Evolutionary conservation across 2,888 invertebrate genomes (phyloP), one percentile per base, ranked within the genome.

Genomic region (Eupsilia transversa): DNA sequence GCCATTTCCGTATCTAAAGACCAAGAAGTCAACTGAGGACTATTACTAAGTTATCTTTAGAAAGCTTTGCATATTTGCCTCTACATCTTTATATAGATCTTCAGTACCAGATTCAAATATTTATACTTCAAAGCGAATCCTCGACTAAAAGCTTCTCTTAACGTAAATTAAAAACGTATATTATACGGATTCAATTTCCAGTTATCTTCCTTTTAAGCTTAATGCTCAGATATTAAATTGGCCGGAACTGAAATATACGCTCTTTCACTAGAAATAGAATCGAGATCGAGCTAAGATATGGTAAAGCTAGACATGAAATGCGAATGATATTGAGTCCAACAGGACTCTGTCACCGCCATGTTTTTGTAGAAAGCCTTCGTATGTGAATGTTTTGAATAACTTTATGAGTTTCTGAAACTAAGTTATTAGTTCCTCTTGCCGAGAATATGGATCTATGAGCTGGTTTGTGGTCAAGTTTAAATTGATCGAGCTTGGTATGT

Each of bases 201-300:
- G 27, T 54, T 65, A 43, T 57, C 23, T 38, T 54, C 35, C 43
- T 67, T 57, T 56, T 43, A 67, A 66, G 46, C 33, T 56, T 3
- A 33, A 78, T 46, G 56, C 61, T 76, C 27, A 0, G 30, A 59
- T 68, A 78, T 78, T 54, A 56, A 61, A 68, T 71, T 60, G 23
- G 27, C 38, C 49, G 54, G 49, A 79, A 74, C 43, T 75, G 38
- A 69, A 76, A 73, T 73, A 70, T 74, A 56, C 20, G 33, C 46
- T 64, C 41, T 65, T 68, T 59, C 23, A 41, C 52, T 54, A 41
- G 59, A 66, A 80, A 74, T 75, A 41, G 35, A 80, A 67, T 38
- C n/a, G 27, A 61, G 77, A 74, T 75, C 54, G 43, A 73, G 27
- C 30, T 54, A 30, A 72, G 76, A 86, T 84, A 70, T 78, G 74